Percentiles rank a stretch among this genome's conserved stretches.
Conservation (phyloP, 2,888 invertebrate species). For the Frankliniella fusca region DNA sequence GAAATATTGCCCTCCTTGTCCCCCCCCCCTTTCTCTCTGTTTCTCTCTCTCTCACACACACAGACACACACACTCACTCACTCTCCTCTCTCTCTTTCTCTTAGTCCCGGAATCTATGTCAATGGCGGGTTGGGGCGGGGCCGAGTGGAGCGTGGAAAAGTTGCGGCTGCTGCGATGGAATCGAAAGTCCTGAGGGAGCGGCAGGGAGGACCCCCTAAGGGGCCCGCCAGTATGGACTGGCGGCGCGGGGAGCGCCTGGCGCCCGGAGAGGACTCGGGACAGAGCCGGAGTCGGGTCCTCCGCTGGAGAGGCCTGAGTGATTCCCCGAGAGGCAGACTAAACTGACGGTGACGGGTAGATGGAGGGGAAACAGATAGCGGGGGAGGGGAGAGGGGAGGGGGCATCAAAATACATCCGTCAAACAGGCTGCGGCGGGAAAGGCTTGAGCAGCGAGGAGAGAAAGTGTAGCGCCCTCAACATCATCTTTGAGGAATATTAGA, state of each 20-base stretch:
- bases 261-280: no score
- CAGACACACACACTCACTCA: not conserved
- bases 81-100: no score
- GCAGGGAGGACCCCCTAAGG: not conserved
- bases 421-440: not conserved
- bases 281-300: not conserved
- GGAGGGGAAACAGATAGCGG: slow-evolving; percentile 12
- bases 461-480: no score
- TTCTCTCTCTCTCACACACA: not conserved
- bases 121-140: not conserved
- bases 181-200: not conserved
- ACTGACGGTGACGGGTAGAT: slow-evolving; percentile 16
- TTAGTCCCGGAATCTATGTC: not conserved
- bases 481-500: no score
- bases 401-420: slow-evolving; percentile 25
- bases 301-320: not conserved
- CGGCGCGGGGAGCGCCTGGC: not conserved
- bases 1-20: not conserved
- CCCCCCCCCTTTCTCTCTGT: not conserved
- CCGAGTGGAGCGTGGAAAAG: no score
- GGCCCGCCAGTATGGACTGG: not conserved
- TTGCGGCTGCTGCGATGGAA: no score
- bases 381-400: not conserved
- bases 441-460: not conserved
- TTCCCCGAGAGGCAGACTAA: slow-evolving; percentile 2